These are phyloP conservation scores for Norana najaformis DNA, from an alignment of 2,888 invertebrate genomes.

Conservation along the genomic window DNA sequence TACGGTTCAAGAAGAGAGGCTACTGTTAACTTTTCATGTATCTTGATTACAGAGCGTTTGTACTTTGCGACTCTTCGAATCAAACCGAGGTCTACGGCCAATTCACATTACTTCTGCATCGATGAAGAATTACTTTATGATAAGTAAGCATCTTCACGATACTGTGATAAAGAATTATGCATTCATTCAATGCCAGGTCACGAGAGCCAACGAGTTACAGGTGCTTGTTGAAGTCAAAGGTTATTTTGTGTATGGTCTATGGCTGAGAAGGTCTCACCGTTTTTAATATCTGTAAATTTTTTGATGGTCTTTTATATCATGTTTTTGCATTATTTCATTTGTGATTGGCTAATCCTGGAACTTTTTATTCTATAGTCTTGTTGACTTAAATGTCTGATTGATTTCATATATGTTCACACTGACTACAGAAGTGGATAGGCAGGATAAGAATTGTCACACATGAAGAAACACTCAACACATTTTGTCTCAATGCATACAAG, in stretches of 20 bases:
- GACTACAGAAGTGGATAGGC: not conserved
- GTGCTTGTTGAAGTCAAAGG: not conserved
- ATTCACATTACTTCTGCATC: slow-evolving; percentile 84
- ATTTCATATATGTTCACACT: not conserved
- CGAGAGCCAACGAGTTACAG: not conserved
- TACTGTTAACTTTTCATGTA: slow-evolving; percentile 5
- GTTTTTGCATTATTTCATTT: not conserved
- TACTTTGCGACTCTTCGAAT: slow-evolving; percentile 86
- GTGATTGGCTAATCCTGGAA: not conserved
- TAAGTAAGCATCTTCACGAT: slow-evolving; percentile 65
- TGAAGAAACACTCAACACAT: not conserved
- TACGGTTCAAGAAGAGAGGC: not conserved
- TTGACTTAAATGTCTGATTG: not conserved
- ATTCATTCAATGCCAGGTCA: not conserved
- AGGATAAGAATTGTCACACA: not conserved
- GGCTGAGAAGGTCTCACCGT: not conserved
- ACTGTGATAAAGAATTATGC: not conserved
- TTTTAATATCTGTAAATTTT: not conserved
- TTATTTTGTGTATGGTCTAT: not conserved
- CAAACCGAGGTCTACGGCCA: slow-evolving; percentile 77
- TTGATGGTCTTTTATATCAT: not conserved
- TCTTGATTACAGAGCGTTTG: slow-evolving; percentile 78
- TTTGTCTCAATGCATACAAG: not conserved
- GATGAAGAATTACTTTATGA: slow-evolving; percentile 89
- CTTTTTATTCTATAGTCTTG: not conserved